Evolutionary conservation across 2,113 vertebrate genomes (phyloP).

Genomic region (Collichthys lucidus): DNA sequence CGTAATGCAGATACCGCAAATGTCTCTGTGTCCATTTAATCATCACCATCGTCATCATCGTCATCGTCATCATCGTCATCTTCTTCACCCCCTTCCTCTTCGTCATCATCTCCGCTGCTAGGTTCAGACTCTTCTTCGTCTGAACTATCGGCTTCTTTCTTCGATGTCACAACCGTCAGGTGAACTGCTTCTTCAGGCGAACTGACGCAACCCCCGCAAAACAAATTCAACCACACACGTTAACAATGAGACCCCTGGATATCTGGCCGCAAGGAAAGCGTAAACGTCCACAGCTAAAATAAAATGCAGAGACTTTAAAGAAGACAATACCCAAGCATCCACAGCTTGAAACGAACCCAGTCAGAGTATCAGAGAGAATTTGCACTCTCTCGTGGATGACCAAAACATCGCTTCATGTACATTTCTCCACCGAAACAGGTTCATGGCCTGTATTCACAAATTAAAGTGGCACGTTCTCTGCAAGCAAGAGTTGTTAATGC

Average conservation of each 20-base stretch:
- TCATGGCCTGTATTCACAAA: conserved; percentile 11
- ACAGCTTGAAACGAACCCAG: conserved; percentile 36
- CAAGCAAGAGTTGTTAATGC: conserved; percentile 7
- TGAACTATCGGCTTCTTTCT: conserved; percentile 51
- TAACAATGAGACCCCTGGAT: conserved; percentile 34
- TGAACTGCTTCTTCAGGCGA: conserved; percentile 59
- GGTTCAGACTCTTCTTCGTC: conserved; percentile 63
- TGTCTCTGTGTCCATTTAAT: conserved; percentile 17
- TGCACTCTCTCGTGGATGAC: not conserved
- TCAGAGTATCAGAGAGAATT: conserved; percentile 27
- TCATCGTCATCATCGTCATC: not conserved
- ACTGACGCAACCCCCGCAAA: conserved; percentile 33
- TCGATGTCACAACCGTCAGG: conserved; percentile 30
- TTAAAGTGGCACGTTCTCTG: not conserved
- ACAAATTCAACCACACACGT: conserved; percentile 29
- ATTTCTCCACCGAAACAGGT: conserved; percentile 39
- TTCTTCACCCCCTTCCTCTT: not conserved
- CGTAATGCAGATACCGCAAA: no score
- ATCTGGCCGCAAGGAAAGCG: not conserved
- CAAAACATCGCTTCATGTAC: conserved; percentile 25
- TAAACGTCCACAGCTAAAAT: no score
- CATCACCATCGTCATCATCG: conserved; percentile 18
- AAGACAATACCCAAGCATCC: conserved; percentile 53
- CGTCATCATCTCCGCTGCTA: conserved; percentile 58
- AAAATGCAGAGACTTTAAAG: not conserved